Conservation (phyloP, 2,113 vertebrate species). For the Oreamnos americanus region DNA sequence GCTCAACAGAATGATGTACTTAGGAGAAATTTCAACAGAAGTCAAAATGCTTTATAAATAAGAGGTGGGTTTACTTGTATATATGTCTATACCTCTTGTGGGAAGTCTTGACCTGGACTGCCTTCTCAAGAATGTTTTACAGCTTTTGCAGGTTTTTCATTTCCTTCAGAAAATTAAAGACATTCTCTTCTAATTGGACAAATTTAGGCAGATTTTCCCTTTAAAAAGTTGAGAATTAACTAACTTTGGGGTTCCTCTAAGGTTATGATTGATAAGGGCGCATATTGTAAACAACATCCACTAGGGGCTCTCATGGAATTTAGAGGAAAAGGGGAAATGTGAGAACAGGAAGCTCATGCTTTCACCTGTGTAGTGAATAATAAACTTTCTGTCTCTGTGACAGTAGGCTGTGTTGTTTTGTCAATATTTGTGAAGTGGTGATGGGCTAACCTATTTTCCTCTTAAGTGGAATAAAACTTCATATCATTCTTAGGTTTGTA, state of each 20-base stretch:
- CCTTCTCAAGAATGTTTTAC: neutral
- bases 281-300: neutral
- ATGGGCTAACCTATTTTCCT: neutral
- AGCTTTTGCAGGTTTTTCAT: neutral
- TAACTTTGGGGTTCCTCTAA: neutral
- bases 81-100: neutral
- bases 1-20: neutral
- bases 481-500: neutral
- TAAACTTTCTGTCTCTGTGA: neutral
- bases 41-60: neutral
- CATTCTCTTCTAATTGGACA: neutral
- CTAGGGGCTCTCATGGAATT: neutral
- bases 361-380: neutral
- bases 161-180: neutral
- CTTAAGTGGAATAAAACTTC: neutral
- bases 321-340: neutral
- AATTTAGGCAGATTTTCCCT: neutral
- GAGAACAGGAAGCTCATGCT: neutral
- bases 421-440: neutral
- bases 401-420: neutral
- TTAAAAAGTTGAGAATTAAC: neutral
- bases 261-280: neutral
- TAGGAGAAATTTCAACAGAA: neutral
- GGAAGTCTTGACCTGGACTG: neutral
- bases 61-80: neutral